Percentiles rank a stretch among this genome's conserved stretches.
Evolutionary conservation across 2,113 vertebrate species (phyloP).

Genomic region (Hemibagrus wyckioides): DNA sequence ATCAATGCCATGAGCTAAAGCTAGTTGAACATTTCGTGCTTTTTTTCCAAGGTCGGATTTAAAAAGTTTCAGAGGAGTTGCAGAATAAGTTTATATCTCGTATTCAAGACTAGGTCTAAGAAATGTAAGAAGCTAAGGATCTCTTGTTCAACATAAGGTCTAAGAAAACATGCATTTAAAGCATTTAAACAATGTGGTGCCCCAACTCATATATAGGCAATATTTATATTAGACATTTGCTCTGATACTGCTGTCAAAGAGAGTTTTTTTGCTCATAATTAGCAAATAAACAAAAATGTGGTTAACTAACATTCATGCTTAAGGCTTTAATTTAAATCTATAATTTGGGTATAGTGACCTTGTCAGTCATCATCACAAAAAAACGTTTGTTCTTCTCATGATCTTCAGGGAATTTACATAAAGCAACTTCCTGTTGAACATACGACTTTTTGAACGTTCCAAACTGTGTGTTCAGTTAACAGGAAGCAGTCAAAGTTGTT

Average conservation of each 20-base stretch:
- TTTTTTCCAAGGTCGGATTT: neutral
- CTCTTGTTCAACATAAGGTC: neutral
- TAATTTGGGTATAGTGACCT: neutral
- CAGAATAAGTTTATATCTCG: neutral
- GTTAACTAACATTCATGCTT: neutral
- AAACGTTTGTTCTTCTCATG: neutral
- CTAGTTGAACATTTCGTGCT: conserved; percentile 1
- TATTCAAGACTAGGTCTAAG: neutral
- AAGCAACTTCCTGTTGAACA: neutral
- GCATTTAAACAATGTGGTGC: neutral
- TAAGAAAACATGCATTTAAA: neutral
- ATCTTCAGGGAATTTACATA: neutral
- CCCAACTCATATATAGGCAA: neutral
- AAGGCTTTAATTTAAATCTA: neutral
- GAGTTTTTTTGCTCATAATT: neutral
- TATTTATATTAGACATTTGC: too few species aligned
- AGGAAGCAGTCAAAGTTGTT: neutral
- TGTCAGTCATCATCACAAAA: neutral
- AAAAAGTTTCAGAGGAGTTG: neutral
- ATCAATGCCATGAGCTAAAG: conserved; percentile 14
- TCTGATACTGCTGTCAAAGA: too few species aligned
- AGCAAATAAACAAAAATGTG: neutral
- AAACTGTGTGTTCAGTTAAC: neutral
- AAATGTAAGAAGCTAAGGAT: too few species aligned
- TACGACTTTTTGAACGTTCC: neutral